phyloP scores from a whole-genome alignment of 2,888 invertebrate species.

The Eugnorisma glareosa region DNA sequence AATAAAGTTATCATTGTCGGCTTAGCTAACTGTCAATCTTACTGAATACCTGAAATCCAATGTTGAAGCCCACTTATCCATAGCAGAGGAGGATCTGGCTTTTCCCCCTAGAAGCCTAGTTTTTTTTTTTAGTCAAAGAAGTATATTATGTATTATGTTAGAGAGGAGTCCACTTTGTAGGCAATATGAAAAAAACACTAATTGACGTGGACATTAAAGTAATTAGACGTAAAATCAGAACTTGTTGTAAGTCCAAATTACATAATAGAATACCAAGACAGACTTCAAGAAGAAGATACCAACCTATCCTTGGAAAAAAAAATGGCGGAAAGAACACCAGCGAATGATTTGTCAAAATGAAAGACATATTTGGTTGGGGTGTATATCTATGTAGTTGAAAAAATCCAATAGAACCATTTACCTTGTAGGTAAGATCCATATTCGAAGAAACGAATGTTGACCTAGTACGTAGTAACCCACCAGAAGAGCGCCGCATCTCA shows the following conservation, averaged over 20 bases:
- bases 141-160: neutral
- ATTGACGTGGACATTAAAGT: neutral
- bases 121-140: neutral
- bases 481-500: slow-evolving; percentile 5
- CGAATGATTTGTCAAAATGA: neutral
- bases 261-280: neutral
- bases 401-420: neutral
- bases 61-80: slow-evolving; percentile 10
- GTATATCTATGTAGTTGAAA: neutral
- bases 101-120: neutral
- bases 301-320: neutral
- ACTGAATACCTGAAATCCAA: slow-evolving; percentile 6
- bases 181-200: neutral
- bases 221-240: neutral
- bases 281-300: too few relatives aligned
- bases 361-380: too few relatives aligned
- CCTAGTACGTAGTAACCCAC: neutral
- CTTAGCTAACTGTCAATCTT: slow-evolving; percentile 35
- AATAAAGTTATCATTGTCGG: slow-evolving; percentile 18
- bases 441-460: neutral
- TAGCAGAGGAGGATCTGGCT: neutral
- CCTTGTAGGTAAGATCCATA: neutral
- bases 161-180: neutral
- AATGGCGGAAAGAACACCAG: neutral
- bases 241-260: neutral